A percentile compares a stretch with the other conserved stretches of the same genome.
phyloP scores from a whole-genome alignment of 1,140 invertebrate genomes.

The Drosophila bocki region DNA sequence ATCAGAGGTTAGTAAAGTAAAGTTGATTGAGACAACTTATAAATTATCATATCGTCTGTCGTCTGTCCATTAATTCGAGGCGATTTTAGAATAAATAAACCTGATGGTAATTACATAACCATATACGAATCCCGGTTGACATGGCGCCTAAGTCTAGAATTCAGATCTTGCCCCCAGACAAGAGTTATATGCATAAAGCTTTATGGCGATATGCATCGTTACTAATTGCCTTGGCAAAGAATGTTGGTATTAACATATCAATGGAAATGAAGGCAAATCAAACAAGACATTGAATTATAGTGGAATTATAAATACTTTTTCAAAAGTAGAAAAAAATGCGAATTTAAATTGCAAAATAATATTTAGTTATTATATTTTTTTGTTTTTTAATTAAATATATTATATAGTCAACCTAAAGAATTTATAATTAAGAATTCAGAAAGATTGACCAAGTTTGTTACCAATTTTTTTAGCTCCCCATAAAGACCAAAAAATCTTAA shows the following conservation, averaged over 20 bases:
- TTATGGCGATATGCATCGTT: constrained; percentile 41
- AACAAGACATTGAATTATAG: constrained; percentile 10
- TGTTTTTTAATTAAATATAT: neutral
- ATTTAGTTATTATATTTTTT: too few species aligned
- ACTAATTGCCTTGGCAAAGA: constrained; percentile 42
- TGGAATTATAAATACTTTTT: neutral
- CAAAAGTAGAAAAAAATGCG: neutral
- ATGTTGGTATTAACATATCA: constrained; percentile 42
- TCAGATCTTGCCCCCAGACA: constrained; percentile 37
- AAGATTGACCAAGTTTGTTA: neutral
- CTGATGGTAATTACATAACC: constrained; percentile 47
- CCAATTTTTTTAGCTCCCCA: neutral
- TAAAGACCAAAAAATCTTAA: constrained; percentile 6
- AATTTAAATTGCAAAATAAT: neutral
- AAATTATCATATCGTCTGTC: constrained; percentile 46
- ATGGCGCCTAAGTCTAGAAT: constrained; percentile 45
- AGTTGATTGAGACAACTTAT: constrained; percentile 44
- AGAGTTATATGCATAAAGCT: constrained; percentile 28
- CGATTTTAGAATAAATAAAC: constrained; percentile 41
- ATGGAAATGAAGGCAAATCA: neutral
- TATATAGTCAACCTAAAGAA: too few species aligned
- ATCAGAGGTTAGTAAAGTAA: constrained; percentile 13
- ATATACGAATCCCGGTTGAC: constrained; percentile 42
- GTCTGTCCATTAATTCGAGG: constrained; percentile 18
- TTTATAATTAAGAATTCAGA: too few species aligned